Evolutionary conservation across 2,888 invertebrate species (phyloP).

Genomic region (Brachyptera risi): DNA sequence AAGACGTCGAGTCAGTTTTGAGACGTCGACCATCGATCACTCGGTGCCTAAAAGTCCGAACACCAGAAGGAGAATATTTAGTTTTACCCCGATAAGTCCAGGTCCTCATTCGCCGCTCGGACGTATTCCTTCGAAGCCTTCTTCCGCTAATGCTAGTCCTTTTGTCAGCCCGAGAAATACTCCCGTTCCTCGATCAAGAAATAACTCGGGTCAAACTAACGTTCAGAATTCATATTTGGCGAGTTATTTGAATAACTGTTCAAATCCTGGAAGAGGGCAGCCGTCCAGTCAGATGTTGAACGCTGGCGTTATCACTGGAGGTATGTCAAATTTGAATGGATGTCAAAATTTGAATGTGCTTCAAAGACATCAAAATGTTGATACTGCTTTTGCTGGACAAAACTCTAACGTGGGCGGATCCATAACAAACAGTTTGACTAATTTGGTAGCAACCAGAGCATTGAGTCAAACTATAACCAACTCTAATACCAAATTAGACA

Average conservation of each 20-base stretch:
- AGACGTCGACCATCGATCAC: constrained; percentile 43
- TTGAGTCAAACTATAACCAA: too few relatives aligned
- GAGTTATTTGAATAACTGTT: background rate
- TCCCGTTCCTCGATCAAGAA: constrained; percentile 56
- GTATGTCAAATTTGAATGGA: too few relatives aligned
- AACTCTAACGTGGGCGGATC: too few relatives aligned
- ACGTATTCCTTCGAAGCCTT: constrained; percentile 53
- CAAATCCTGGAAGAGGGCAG: too few relatives aligned
- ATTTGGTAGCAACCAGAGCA: background rate
- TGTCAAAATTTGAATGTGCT: too few relatives aligned
- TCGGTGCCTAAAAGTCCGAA: constrained; percentile 70
- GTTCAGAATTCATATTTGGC: background rate
- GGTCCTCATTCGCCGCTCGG: constrained; percentile 63
- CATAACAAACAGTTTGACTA: background rate
- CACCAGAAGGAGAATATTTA: constrained; percentile 72
- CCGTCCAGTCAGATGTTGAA: too few relatives aligned
- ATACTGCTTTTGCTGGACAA: too few relatives aligned
- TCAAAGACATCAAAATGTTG: too few relatives aligned
- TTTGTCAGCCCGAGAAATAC: constrained; percentile 80
- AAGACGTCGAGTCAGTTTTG: constrained; percentile 55
- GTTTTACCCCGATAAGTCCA: constrained; percentile 82
- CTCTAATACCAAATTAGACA: too few relatives aligned
- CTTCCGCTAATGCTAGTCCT: constrained; percentile 69
- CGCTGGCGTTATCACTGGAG: too few relatives aligned
- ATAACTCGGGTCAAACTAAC: constrained; percentile 22